These are phyloP conservation scores for Rhea pennata DNA, from an alignment of 2,113 vertebrate species.

Conservation along the genomic window DNA sequence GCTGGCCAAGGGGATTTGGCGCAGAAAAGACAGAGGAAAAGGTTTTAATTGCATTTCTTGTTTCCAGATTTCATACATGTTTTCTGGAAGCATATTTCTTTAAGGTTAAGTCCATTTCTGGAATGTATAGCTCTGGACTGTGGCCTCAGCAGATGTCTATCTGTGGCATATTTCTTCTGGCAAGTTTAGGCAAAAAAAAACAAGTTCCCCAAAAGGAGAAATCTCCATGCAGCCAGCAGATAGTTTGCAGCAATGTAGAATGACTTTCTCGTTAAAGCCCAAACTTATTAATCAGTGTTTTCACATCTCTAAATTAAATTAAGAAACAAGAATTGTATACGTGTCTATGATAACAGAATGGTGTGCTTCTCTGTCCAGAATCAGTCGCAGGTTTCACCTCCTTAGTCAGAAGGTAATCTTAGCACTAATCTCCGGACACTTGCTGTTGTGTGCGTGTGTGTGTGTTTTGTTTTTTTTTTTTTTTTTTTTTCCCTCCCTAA, in stretches of 20 bases:
- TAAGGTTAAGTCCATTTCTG: neutral
- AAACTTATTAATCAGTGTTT: neutral
- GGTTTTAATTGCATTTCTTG: neutral
- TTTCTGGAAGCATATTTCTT: neutral
- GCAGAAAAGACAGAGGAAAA: neutral
- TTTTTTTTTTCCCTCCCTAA: neutral
- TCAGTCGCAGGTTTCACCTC: neutral
- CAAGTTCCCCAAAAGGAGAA: neutral
- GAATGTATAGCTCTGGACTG: neutral
- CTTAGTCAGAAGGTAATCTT: constrained; percentile 1
- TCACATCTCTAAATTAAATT: neutral
- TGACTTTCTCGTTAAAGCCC: neutral
- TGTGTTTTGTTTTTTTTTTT: neutral
- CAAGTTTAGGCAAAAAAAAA: neutral
- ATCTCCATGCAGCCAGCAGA: neutral
- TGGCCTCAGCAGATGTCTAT: neutral
- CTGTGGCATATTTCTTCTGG: neutral
- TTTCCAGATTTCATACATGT: neutral
- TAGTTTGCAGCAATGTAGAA: neutral
- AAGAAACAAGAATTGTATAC: neutral
- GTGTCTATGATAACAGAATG: neutral
- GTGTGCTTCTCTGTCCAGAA: constrained; percentile 24
- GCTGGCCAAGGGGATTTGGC: neutral
- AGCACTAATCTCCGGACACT: neutral
- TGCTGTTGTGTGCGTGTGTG: neutral